These are phyloP conservation scores for Alosa sapidissima DNA, from an alignment of 2,797 vertebrate species.

Conservation along the genomic window DNA sequence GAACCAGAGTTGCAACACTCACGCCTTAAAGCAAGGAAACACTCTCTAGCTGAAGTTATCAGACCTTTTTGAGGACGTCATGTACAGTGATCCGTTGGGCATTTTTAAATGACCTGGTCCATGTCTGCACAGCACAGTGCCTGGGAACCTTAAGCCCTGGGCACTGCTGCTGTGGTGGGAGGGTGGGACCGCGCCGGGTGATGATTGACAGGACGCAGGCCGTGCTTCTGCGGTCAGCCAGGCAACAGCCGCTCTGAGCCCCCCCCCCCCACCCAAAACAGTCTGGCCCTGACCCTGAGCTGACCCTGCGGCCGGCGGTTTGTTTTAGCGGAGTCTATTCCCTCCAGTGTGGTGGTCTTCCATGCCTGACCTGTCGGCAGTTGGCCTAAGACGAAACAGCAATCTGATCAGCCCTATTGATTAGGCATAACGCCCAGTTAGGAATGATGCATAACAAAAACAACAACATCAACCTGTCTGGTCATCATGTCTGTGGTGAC, in stretches of 20 bases:
- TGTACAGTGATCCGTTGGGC: too few relatives aligned
- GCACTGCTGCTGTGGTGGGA: background rate
- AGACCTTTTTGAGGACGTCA: too few relatives aligned
- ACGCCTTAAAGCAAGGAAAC: too few relatives aligned
- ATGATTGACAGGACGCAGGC: constrained; percentile 4
- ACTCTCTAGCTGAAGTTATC: too few relatives aligned
- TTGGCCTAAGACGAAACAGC: background rate
- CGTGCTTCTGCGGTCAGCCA: background rate
- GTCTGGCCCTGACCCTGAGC: background rate
- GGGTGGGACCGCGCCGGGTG: too few relatives aligned
- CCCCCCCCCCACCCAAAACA: background rate
- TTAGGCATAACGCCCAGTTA: background rate
- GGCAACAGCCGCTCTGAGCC: background rate
- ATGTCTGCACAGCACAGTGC: too few relatives aligned
- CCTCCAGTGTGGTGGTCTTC: background rate
- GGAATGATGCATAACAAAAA: background rate
- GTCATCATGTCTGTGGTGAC: background rate
- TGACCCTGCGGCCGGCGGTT: background rate
- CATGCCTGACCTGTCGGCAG: background rate
- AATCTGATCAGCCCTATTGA: background rate
- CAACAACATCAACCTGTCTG: background rate
- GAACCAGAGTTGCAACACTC: too few relatives aligned
- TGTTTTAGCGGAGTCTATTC: background rate
- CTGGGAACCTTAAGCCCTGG: too few relatives aligned
- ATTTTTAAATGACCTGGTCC: too few relatives aligned